Evolutionary conservation across 2,113 vertebrate species (phyloP).

Genomic region (Dromiciops gliroides): DNA sequence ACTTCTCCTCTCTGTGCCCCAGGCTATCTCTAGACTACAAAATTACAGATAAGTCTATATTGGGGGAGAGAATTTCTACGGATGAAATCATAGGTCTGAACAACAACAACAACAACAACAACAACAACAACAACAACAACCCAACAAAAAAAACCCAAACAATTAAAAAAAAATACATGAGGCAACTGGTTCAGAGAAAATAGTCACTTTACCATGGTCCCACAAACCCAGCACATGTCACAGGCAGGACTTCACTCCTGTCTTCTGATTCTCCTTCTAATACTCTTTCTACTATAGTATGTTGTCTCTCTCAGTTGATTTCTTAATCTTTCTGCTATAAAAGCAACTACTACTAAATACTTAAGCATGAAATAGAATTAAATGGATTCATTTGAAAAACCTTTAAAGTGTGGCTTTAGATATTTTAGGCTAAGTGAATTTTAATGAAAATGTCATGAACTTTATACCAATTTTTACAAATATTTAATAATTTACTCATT

Average conservation of each 20-base stretch:
- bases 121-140: too few species aligned
- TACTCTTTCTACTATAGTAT: not conserved
- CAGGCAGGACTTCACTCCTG: not conserved
- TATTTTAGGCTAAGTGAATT: constrained; percentile 3
- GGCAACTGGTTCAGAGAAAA: not conserved
- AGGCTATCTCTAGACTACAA: not conserved
- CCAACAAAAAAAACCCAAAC: too few species aligned
- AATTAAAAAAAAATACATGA: too few species aligned
- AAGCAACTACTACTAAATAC: constrained; percentile 25
- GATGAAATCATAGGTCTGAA: not conserved
- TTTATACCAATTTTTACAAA: not conserved
- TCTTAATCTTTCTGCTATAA: constrained; percentile 29
- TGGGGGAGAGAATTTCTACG: not conserved
- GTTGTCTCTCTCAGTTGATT: not conserved
- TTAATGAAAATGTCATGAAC: constrained; percentile 21
- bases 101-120: too few species aligned
- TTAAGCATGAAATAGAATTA: constrained; percentile 37
- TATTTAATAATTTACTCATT: not conserved
- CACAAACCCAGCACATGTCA: not conserved
- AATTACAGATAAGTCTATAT: not conserved
- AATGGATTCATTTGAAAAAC: constrained; percentile 17
- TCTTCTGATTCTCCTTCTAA: not conserved
- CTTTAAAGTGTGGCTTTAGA: not conserved
- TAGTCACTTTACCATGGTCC: not conserved
- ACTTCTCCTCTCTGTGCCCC: not conserved